phyloP scores from a whole-genome alignment of 2,797 vertebrate species.

The Smutsia gigantea region DNA sequence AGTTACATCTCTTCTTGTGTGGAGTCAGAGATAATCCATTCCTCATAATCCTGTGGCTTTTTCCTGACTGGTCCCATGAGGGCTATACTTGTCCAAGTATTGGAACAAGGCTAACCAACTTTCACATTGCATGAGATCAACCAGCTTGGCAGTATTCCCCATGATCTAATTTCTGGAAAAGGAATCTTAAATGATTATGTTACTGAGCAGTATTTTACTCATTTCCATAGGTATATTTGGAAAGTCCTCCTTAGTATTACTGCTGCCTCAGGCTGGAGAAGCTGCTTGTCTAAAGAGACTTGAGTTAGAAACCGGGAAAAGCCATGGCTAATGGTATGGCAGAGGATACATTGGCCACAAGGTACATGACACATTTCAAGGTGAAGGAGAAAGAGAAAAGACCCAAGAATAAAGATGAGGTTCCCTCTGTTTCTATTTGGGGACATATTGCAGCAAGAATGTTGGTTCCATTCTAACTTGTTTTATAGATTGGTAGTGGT shows the following conservation, averaged over 20 bases:
- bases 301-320: constrained; percentile 31
- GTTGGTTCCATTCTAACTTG: constrained; percentile 13
- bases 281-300: neutral
- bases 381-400: constrained; percentile 6
- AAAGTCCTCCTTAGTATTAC: neutral
- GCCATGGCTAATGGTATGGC: neutral
- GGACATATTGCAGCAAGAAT: neutral
- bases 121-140: neutral
- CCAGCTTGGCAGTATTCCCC: constrained; percentile 6
- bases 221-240: neutral
- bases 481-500: constrained; percentile 10
- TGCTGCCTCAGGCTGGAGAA: neutral
- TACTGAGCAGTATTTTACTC: constrained; percentile 10
- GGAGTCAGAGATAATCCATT: neutral
- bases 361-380: neutral
- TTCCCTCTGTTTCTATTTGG: constrained; percentile 18
- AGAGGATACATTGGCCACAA: neutral
- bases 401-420: neutral
- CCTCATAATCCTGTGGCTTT: neutral
- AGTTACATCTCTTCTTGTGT: neutral
- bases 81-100: neutral
- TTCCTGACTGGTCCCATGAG: neutral
- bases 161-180: constrained; percentile 29
- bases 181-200: constrained; percentile 36
- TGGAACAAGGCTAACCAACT: constrained; percentile 34